Base-by-base conservation (phyloP, 2,888 invertebrate genomes). In the Drosophila mercatorum region DNA sequence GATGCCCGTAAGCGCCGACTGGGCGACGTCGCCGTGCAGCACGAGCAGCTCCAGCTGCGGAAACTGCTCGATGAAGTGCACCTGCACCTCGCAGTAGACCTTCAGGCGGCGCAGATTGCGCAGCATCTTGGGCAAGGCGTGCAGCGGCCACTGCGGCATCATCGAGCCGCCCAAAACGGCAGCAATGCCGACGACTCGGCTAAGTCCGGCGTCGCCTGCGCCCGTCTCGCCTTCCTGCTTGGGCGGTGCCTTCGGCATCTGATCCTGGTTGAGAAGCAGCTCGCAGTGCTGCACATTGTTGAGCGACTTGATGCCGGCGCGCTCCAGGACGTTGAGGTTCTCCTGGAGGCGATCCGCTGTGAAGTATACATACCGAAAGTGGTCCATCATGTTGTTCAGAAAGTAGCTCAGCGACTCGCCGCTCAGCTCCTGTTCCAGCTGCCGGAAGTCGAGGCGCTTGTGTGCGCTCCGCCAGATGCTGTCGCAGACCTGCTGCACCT, bases 21-120 rank as follows among this genome's bases (percentile, higher is more conserved):
- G 68, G 0, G 77, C 44, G 5, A 81, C 57, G 10, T 61, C 26
- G 10, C 62, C 79, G 11, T 70, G 5, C 1, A 81, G 63, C 36
- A 62, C 53, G 12, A 81, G 56, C 17, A 68, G 52, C 56, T 81
- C 68, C 10, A 81, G 66, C 12, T 44, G n/a, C 0, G 60, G 5
- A 10, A 81, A 81, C 34, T 72, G 81, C 38, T 79, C 71, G 3
- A 81, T 74, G 14, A 81, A 79, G n/a, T 81, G 81, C 17, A 81
- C 81, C 55, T 77, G 74, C 1, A 81, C 71, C 7, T 81, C 79
- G 36, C 81, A 81, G 34, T 69, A 17, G 7, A 74, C 52, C 38
- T 66, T 71, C 0, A 81, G 53, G 0, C 77, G 79, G 0, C 67
- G 64, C 57, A 81, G 28, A 34, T 81, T 81, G 40, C 56, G 58